Conservation (phyloP, 2,113 vertebrate species). For the Oreochromis tanganicae region DNA sequence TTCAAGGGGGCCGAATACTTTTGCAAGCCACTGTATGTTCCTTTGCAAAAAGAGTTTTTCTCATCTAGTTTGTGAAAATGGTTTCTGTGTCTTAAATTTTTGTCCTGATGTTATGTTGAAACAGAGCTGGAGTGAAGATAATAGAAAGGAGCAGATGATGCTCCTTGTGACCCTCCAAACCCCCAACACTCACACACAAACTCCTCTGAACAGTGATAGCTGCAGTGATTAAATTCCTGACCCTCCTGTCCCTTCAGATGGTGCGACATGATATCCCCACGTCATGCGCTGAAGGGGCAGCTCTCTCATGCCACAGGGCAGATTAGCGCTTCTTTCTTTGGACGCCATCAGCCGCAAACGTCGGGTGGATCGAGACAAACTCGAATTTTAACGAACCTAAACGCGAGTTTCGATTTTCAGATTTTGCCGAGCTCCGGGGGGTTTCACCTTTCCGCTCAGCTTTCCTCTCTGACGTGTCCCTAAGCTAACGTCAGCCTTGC, state of each 20-base stretch:
- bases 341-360: background rate
- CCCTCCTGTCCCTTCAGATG: conserved; percentile 14
- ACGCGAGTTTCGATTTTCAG: background rate
- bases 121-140: background rate
- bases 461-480: conserved; percentile 24
- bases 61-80: background rate
- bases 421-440: background rate
- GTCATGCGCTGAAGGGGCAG: background rate
- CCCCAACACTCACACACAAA: background rate
- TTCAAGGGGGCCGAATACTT: too few relatives aligned
- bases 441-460: background rate
- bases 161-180: background rate
- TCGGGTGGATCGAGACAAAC: background rate
- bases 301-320: conserved; percentile 6
- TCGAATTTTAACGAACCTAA: background rate
- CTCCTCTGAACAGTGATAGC: background rate
- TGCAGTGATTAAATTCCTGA: conserved; percentile 49
- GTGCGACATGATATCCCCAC: conserved; percentile 17
- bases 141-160: conserved; percentile 4
- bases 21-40: too few relatives aligned
- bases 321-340: conserved; percentile 13
- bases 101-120: background rate
- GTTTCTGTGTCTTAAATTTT: background rate
- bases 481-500: conserved; percentile 35
- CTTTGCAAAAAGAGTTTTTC: background rate